Evolutionary conservation across 2,113 vertebrate genomes (phyloP).

Genomic region (Gallinago paraguaiae): DNA sequence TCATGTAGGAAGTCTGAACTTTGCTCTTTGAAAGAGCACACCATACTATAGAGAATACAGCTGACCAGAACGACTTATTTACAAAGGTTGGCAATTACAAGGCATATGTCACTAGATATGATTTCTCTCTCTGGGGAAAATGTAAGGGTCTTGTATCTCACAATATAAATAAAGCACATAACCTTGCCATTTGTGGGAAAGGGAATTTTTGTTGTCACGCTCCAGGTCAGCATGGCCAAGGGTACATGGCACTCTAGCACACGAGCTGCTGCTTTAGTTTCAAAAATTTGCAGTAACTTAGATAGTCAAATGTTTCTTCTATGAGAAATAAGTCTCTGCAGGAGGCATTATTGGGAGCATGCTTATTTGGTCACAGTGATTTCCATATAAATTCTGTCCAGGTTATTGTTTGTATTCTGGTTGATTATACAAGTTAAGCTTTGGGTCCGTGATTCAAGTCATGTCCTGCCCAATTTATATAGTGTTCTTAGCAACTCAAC

Average conservation of each 20-base stretch:
- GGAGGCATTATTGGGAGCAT: not conserved
- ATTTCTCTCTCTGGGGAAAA: constrained; percentile 44
- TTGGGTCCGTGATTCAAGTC: not conserved
- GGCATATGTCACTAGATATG: not conserved
- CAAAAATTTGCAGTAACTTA: not conserved
- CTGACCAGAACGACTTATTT: constrained; percentile 36
- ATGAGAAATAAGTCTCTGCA: not conserved
- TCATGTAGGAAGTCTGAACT: constrained; percentile 20
- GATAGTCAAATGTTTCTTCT: not conserved
- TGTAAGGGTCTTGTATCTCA: constrained; percentile 2
- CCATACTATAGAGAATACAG: not conserved
- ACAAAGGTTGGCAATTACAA: constrained; percentile 44
- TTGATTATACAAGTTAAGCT: not conserved
- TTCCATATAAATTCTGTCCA: not conserved
- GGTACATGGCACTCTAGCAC: not conserved
- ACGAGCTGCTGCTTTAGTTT: not conserved
- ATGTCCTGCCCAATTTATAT: not conserved
- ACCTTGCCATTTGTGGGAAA: not conserved
- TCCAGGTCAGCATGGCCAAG: not conserved
- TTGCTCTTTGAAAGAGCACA: constrained; percentile 43
- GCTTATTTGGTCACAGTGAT: not conserved
- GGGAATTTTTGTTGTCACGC: not conserved
- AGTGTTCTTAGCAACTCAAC: not conserved
- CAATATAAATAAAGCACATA: constrained; percentile 41
- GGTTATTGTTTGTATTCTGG: not conserved